A percentile compares a stretch with the other conserved stretches of the same genome.
Evolutionary conservation across 2,797 vertebrate species (phyloP).

Genomic region (Lepilemur ruficaudatus): DNA sequence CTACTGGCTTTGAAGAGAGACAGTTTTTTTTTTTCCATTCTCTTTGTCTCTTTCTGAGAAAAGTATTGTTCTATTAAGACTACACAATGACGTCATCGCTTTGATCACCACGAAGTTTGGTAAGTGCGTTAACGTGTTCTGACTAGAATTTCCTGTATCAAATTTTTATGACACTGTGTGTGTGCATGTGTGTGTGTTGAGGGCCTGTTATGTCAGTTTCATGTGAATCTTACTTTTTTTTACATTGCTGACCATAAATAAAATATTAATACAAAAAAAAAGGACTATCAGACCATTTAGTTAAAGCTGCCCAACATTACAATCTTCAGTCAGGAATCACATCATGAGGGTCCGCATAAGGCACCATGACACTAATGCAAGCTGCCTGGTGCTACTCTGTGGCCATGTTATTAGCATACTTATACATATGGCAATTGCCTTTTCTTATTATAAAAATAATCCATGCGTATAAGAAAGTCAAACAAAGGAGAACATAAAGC

Average conservation of each 20-base stretch:
- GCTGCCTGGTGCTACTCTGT: background rate
- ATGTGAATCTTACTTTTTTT: background rate
- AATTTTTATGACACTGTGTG: background rate
- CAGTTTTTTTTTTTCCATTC: background rate
- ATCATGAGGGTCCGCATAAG: background rate
- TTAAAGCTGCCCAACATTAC: background rate
- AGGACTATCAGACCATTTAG: background rate
- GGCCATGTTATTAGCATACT: background rate
- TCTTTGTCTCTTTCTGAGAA: constrained; percentile 31
- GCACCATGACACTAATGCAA: background rate
- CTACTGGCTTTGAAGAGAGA: constrained; percentile 26
- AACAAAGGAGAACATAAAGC: background rate
- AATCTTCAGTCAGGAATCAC: background rate
- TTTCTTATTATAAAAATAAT: background rate
- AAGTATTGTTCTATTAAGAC: background rate
- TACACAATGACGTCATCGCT: background rate
- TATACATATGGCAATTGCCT: background rate
- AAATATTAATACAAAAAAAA: background rate
- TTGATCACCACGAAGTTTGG: background rate
- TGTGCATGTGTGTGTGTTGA: background rate
- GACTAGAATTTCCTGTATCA: constrained; percentile 1
- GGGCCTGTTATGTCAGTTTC: background rate
- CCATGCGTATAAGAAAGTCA: background rate
- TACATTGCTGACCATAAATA: background rate
- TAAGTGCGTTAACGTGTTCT: background rate